Base-by-base conservation (phyloP, 2,113 vertebrate genomes). In the Cyanoramphus novaezelandiae region DNA sequence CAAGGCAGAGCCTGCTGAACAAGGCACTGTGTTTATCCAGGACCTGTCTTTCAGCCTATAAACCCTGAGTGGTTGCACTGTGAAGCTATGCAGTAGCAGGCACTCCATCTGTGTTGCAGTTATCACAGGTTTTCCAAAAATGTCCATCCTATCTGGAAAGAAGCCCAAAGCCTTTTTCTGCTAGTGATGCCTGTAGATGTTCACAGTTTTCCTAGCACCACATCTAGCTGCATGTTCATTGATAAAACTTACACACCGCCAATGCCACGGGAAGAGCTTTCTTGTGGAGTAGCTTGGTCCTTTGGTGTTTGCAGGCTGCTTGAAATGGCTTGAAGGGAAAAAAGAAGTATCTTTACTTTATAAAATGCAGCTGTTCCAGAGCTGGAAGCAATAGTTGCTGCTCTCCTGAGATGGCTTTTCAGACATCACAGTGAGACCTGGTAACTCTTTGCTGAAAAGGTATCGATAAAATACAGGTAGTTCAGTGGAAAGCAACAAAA, bases 1-100 rank as follows among this genome's bases (percentile, higher is more conserved):
- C 0, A 0, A 81, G n/a, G 50, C 60, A 84, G 60, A 81, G 21
- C 0, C 0, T n/a, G 10, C 57, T 14, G 55, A n/a, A 79, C 33
- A 75, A 65, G 57, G 49, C 33, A 3, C 35, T 37, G 2, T 17
- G 11, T 62, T 85, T 69, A 76, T 19, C 35, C 52, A 79, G 35
- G 13, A 29, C 14, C 7, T 50, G 19, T 10, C 41, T 87, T 60
- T 18, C 37, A 80, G 67, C 33, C 79, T 27, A 3, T 4, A 43
- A 72, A 16, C 35, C 43, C 10, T 28, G 7, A 41, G 20, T 2
- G 4, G 29, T 23, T 71, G 41, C 62, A 6, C 35, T 46, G 67
- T n/a, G 57, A 57, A 77, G 82, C 70, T 55, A 20, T 10, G 44
- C 47, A 63, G 82, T 44, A 87, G 67, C 46, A 74, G 49, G 9